A percentile compares a stretch with the other conserved stretches of the same genome.
These are phyloP conservation scores for Ennomos erosarius DNA, from an alignment of 2,888 invertebrate species.

Conservation along the genomic window DNA sequence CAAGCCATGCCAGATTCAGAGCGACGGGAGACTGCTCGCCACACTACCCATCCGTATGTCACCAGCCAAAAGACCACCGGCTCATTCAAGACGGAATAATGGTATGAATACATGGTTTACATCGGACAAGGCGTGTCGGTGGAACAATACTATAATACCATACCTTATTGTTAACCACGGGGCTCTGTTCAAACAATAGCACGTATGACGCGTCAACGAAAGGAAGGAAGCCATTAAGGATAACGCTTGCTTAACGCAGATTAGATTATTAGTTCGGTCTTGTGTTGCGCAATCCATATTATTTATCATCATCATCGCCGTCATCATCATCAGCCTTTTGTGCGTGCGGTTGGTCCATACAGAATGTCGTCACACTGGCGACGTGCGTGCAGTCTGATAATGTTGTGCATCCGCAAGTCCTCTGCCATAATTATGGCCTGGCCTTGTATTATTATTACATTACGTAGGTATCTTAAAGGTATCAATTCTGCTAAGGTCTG, in stretches of 20 bases:
- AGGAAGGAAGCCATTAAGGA: slow-evolving; percentile 35
- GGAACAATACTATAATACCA: slow-evolving; percentile 70
- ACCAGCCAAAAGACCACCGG: slow-evolving; percentile 48
- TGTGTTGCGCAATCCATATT: too few species aligned
- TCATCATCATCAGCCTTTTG: too few species aligned
- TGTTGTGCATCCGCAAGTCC: too few species aligned
- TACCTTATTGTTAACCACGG: slow-evolving; percentile 48
- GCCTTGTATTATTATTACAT: too few species aligned
- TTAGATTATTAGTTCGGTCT: slow-evolving; percentile 5
- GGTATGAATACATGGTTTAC: slow-evolving; percentile 77
- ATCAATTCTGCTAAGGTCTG: too few species aligned
- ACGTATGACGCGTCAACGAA: slow-evolving; percentile 46
- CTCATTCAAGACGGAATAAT: slow-evolving; percentile 78
- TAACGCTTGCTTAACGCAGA: slow-evolving; percentile 29
- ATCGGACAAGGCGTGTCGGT: slow-evolving; percentile 74
- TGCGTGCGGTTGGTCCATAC: too few species aligned
- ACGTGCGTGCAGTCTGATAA: too few species aligned
- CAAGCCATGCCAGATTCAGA: too few species aligned
- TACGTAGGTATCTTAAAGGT: too few species aligned
- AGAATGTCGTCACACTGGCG: too few species aligned
- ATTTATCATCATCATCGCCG: too few species aligned
- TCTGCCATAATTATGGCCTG: too few species aligned
- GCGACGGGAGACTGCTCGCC: not conserved
- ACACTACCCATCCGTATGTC: slow-evolving; percentile 44
- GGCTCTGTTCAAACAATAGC: slow-evolving; percentile 56